phyloP scores from a whole-genome alignment of 2,113 vertebrate species.

The Varanus komodoensis region DNA sequence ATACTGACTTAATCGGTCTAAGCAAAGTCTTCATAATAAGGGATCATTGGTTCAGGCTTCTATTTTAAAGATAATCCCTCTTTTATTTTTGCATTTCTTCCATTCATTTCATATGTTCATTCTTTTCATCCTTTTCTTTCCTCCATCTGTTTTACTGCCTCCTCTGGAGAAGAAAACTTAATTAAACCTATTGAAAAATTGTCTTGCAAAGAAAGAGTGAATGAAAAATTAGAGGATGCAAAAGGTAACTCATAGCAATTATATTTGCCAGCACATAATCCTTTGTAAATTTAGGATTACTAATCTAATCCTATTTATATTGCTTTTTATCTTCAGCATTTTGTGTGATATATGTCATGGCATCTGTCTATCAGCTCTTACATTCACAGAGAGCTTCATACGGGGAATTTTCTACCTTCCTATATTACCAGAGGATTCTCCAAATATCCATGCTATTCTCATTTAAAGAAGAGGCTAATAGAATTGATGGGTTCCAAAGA shows the following conservation, averaged over 20 bases:
- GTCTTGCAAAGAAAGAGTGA: constrained; percentile 83
- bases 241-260: constrained; percentile 82
- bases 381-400: not conserved
- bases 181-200: constrained; percentile 83
- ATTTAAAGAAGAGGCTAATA: not conserved
- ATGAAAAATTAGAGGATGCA: constrained; percentile 84
- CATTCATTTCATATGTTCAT: constrained; percentile 41
- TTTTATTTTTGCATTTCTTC: constrained; percentile 27
- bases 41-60: not conserved
- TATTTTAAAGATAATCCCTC: constrained; percentile 9
- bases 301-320: not conserved
- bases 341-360: not conserved
- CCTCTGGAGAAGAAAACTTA: constrained; percentile 82
- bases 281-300: constrained; percentile 10
- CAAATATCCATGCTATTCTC: not conserved
- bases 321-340: not conserved
- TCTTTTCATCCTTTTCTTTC: constrained; percentile 56
- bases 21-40: constrained; percentile 9
- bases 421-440: not conserved
- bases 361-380: not conserved
- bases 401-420: accelerated
- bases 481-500: not conserved
- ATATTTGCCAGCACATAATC: not conserved
- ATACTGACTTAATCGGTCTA: not conserved
- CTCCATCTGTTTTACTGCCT: constrained; percentile 54